Evolutionary conservation across 1,140 invertebrate genomes (phyloP).

Genomic region (Odontomachus brunneus): DNA sequence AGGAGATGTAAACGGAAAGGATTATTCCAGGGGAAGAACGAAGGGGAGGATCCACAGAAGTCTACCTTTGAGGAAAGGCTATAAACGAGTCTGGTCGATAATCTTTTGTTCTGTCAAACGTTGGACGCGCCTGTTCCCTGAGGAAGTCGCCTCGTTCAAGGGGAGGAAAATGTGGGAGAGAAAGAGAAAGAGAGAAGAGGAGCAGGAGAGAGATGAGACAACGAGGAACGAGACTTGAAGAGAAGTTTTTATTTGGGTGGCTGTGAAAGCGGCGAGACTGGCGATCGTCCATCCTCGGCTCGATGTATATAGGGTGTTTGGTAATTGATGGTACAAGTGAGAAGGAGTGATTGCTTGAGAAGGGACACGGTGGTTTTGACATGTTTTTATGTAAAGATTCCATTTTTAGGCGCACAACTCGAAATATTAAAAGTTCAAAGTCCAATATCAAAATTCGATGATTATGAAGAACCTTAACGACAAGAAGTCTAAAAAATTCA

Average conservation of each 20-base stretch:
- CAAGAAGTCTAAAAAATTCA: too few relatives aligned
- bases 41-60: constrained; percentile 48
- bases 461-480: not conserved
- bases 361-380: not conserved
- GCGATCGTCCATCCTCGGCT: constrained; percentile 57
- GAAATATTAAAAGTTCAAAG: constrained; percentile 9
- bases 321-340: constrained; percentile 30
- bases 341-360: not conserved
- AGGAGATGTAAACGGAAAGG: constrained; percentile 33
- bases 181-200: constrained; percentile 37
- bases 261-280: constrained; percentile 62
- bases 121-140: constrained; percentile 76
- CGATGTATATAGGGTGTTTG: constrained; percentile 62
- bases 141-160: constrained; percentile 23
- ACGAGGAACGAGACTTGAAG: constrained; percentile 58
- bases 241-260: constrained; percentile 71
- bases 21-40: constrained; percentile 1
- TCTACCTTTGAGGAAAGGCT: constrained; percentile 70
- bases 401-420: not conserved
- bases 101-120: constrained; percentile 86
- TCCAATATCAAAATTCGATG: not conserved
- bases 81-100: constrained; percentile 78
- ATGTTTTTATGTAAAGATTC: constrained; percentile 11
- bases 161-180: constrained; percentile 56
- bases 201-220: constrained; percentile 46